A percentile compares a stretch with the other conserved stretches of the same genome.
These are phyloP conservation scores for Cheilosia variabilis DNA, from an alignment of 2,888 invertebrate genomes.

Conservation along the genomic window DNA sequence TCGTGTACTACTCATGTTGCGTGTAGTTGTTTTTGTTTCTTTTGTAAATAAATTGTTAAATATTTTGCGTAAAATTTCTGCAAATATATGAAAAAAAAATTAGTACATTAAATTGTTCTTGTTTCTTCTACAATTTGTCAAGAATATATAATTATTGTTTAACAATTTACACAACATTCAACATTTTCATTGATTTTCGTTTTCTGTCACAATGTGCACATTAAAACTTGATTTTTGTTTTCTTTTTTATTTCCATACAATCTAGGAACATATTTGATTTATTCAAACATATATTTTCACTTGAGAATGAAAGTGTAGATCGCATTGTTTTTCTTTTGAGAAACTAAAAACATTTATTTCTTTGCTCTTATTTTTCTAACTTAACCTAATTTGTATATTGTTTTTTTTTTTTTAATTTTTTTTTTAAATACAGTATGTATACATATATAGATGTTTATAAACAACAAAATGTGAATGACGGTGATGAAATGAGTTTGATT, in stretches of 20 bases:
- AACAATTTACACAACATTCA: conserved; percentile 45
- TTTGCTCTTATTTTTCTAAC: conserved; percentile 30
- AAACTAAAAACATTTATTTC: conserved; percentile 46
- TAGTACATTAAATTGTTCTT: conserved; percentile 36
- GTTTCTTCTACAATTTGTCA: conserved; percentile 6
- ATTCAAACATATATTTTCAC: conserved; percentile 50
- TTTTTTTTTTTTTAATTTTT: conserved; percentile 29
- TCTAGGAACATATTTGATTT: conserved; percentile 67
- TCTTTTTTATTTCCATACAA: conserved; percentile 43
- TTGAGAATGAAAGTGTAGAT: conserved; percentile 40
- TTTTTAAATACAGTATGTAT: conserved; percentile 45
- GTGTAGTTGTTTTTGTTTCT: conserved; percentile 10
- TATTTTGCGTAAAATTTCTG: conserved; percentile 22
- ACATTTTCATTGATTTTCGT: conserved; percentile 13
- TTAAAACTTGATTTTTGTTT: conserved; percentile 18
- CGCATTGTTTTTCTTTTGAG: conserved; percentile 41
- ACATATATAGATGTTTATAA: conserved; percentile 47
- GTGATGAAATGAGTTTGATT: conserved; percentile 47
- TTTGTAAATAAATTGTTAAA: conserved; percentile 57
- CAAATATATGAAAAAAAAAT: conserved; percentile 47
- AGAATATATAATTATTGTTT: conserved; percentile 36
- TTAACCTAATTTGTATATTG: conserved; percentile 66
- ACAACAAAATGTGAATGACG: conserved; percentile 65
- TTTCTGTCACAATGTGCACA: conserved; percentile 26
- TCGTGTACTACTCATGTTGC: conserved; percentile 35